These are phyloP conservation scores for Oligia latruncula DNA, from an alignment of 2,888 invertebrate species.

Conservation along the genomic window DNA sequence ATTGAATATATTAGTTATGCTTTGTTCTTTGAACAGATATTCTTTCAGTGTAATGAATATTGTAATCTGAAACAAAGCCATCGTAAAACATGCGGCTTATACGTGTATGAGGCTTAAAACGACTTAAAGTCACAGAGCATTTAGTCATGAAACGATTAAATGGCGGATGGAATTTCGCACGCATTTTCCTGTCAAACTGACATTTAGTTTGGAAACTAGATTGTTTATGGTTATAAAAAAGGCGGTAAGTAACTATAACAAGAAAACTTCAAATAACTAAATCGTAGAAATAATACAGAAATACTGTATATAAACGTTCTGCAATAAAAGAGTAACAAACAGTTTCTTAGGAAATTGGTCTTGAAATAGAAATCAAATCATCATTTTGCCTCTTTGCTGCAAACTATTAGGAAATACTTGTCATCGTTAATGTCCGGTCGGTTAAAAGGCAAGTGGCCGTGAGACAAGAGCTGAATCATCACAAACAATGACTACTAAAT, in stretches of 20 bases:
- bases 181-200: constrained; percentile 39
- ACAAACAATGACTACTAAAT: constrained; percentile 65
- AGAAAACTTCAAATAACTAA: background rate
- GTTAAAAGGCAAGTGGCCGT: constrained; percentile 53
- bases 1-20: constrained; percentile 37
- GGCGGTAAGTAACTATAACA: background rate
- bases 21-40: constrained; percentile 64
- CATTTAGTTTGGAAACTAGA: constrained; percentile 3
- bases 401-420: constrained; percentile 56
- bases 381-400: background rate
- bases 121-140: constrained; percentile 14
- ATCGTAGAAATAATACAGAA: background rate
- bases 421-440: constrained; percentile 45
- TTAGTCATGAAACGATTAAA: constrained; percentile 11
- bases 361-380: constrained; percentile 6
- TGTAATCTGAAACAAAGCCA: constrained; percentile 35
- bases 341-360: background rate
- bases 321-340: background rate
- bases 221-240: constrained; percentile 17
- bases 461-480: constrained; percentile 60
- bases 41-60: constrained; percentile 56
- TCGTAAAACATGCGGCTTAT: constrained; percentile 40
- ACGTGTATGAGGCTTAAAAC: constrained; percentile 13
- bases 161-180: constrained; percentile 22
- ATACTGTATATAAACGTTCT: background rate